Conservation (phyloP, 1,140 invertebrate genomes). For the Achroia grisella region DNA sequence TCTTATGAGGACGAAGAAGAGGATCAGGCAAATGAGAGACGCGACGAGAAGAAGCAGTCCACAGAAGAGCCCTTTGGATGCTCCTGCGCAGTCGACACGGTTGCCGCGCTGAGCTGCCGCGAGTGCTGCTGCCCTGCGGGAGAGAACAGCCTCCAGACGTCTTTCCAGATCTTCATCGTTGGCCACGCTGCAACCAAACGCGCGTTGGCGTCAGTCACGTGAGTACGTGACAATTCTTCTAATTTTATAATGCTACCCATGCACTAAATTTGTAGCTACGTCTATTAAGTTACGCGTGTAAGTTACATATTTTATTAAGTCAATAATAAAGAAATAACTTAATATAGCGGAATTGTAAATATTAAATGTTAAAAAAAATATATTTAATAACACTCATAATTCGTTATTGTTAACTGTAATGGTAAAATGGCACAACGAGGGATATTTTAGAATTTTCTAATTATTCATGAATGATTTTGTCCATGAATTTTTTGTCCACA, state of each 20-base stretch:
- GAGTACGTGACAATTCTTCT: slow-evolving; percentile 7
- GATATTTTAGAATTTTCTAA: too few species aligned
- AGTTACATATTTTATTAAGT: neutral
- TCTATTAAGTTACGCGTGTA: neutral
- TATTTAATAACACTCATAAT: too few species aligned
- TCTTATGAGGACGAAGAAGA: slow-evolving; percentile 94
- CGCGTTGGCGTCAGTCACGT: slow-evolving; percentile 41
- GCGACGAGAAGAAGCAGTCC: slow-evolving; percentile 91
- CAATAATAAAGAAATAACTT: neutral
- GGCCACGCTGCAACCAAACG: slow-evolving; percentile 77
- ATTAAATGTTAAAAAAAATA: too few species aligned
- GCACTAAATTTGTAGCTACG: slow-evolving; percentile 4
- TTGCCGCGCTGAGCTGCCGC: slow-evolving; percentile 85
- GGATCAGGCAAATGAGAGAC: slow-evolving; percentile 93
- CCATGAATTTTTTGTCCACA: too few species aligned
- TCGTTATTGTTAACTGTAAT: too few species aligned
- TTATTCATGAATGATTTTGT: too few species aligned
- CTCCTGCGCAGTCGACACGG: slow-evolving; percentile 92
- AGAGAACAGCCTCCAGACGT: slow-evolving; percentile 87
- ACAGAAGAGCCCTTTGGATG: slow-evolving; percentile 95
- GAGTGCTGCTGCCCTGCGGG: slow-evolving; percentile 85
- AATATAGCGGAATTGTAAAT: too few species aligned
- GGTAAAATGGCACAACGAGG: too few species aligned
- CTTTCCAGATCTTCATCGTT: slow-evolving; percentile 90
- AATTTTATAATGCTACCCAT: neutral